phyloP scores from a whole-genome alignment of 2,113 vertebrate species.

The Hydrochoerus hydrochaeris region DNA sequence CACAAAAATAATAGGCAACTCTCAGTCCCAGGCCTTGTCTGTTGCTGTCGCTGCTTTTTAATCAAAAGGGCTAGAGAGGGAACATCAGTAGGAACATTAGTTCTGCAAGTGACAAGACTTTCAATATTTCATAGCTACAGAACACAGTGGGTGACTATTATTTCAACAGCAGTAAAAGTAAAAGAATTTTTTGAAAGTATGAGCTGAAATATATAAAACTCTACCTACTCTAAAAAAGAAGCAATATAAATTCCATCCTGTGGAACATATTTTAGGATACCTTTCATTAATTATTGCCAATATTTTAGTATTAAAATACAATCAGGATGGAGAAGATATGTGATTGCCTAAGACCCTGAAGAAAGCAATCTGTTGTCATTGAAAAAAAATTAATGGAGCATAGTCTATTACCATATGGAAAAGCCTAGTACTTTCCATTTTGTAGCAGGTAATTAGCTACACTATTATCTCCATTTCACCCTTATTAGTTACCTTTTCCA shows the following conservation, averaged over 20 bases:
- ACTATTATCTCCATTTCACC: background rate
- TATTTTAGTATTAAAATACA: slow-evolving; percentile 25
- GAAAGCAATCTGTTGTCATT: background rate
- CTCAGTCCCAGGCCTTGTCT: background rate
- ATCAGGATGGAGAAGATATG: background rate
- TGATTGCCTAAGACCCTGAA: background rate
- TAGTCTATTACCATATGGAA: background rate
- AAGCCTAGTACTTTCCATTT: background rate
- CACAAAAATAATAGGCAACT: slow-evolving; percentile 24
- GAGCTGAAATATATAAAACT: slow-evolving; percentile 10
- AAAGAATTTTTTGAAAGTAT: slow-evolving; percentile 35
- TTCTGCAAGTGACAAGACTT: slow-evolving; percentile 61
- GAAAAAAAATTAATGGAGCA: background rate
- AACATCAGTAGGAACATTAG: slow-evolving; percentile 21
- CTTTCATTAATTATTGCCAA: slow-evolving; percentile 12
- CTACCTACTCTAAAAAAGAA: background rate
- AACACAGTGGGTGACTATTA: slow-evolving; percentile 13
- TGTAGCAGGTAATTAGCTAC: background rate
- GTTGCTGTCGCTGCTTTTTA: slow-evolving; percentile 6
- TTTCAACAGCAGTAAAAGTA: slow-evolving; percentile 4
- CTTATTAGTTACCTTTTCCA: background rate
- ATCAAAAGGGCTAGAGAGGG: slow-evolving; percentile 48
- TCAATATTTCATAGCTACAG: slow-evolving; percentile 37
- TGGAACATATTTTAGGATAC: background rate
- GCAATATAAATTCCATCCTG: background rate